These are phyloP conservation scores for Clarias batrachus DNA, from an alignment of 2,113 vertebrate genomes.

Conservation along the genomic window DNA sequence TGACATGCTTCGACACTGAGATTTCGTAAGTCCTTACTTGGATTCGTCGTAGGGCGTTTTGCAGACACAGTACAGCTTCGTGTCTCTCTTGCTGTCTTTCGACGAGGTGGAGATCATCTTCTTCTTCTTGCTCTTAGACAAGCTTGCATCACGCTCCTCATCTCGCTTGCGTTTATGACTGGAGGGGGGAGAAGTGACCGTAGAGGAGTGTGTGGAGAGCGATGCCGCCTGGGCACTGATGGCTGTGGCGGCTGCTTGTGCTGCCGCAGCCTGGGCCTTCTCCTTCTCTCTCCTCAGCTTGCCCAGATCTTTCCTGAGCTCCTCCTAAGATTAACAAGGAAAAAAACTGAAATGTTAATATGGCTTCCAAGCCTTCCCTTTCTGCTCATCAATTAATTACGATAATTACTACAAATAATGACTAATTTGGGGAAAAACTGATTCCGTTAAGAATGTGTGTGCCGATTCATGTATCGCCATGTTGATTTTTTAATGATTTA, in stretches of 20 bases:
- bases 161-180: constrained; percentile 90
- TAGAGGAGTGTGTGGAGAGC: constrained; percentile 53
- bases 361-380: not conserved
- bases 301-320: constrained; percentile 86
- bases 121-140: constrained; percentile 92
- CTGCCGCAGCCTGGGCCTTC: constrained; percentile 77
- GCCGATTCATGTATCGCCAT: no score
- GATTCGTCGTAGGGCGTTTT: constrained; percentile 98
- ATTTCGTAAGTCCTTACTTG: constrained; percentile 77
- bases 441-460: no score
- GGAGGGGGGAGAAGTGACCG: constrained; percentile 53
- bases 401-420: not conserved
- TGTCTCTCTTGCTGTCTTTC: constrained; percentile 97
- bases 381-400: not conserved
- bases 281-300: constrained; percentile 90
- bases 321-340: constrained; percentile 77
- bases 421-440: no score
- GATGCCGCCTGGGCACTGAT: constrained; percentile 62
- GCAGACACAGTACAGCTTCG: constrained; percentile 97
- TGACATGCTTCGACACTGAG: not conserved
- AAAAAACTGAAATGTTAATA: not conserved
- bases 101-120: constrained; percentile 97
- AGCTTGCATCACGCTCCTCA: constrained; percentile 77
- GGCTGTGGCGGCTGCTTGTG: constrained; percentile 64
- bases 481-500: no score